Evolutionary conservation across 2,113 vertebrate species (phyloP), one percentile per base, ranked within the genome.

Genomic region (Sebastes fasciatus): DNA sequence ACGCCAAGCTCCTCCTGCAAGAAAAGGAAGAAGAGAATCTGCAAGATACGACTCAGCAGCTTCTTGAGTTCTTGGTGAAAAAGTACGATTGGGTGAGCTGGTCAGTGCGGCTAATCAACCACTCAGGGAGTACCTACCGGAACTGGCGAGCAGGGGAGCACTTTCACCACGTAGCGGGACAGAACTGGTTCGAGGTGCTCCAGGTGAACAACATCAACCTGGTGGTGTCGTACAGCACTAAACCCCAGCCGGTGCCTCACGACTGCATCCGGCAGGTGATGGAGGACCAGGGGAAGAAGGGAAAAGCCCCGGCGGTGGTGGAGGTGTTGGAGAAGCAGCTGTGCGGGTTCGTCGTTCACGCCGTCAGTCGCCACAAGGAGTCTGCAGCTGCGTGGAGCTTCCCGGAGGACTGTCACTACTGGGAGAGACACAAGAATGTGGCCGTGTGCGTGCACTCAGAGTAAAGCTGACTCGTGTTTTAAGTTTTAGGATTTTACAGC

Each of bases 61-160:
- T 96, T 7, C 91, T 92, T 0, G 90, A 92, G 12, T 93, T 94
- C 52, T 55, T 96, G 82, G 74, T 80, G n/a, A 93, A 89, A 11
- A 96, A 96, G 82, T 96, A 94, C 1, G 94, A 96, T 26, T 96
- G 95, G 96, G 91, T 96, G 2, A 89, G 81, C 74, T 96, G 96
- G 96, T 96, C 96, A 0, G 94, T 96, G 66, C 85, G 95, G 21
- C 91, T 95, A 0, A 88, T 96, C 70, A 94, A 94, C 74, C 93
- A 94, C 4, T 90, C 94, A 0, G 74, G 92, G 21, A 93, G 92
- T 91, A 90, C 85, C 51, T 94, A 92, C 78, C 82, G 85, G 2
- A 96, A 94, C 90, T 94, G 91, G 93, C 67, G 94, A 21, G 93
- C 94, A 0, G 94, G 95, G 1, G 91, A 96, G 21, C 94, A 93